A percentile compares a stretch with the other conserved stretches of the same genome.
Evolutionary conservation across 2,888 invertebrate genomes (phyloP).

Genomic region (Masnerella sp.): DNA sequence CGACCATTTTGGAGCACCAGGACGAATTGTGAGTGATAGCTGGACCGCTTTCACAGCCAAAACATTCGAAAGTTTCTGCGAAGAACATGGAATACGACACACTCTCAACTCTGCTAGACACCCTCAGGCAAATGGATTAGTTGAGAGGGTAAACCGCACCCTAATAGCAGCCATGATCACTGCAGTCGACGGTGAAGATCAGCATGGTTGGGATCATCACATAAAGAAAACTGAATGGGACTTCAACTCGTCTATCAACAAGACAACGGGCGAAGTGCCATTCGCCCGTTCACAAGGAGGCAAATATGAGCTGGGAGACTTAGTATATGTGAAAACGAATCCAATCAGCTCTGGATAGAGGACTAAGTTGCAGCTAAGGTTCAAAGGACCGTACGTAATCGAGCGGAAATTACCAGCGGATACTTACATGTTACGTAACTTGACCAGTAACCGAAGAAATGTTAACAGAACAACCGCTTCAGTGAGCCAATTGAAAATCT

Average conservation of each 20-base stretch:
- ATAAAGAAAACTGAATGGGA: conserved; percentile 13
- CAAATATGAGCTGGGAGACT: conserved; percentile 1
- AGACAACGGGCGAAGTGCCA: conserved; percentile 11
- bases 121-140: conserved; percentile 48
- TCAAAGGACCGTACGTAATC: conserved; percentile 4
- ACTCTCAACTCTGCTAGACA: conserved; percentile 47
- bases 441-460: background rate
- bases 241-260: conserved; percentile 4
- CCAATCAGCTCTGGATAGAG: background rate
- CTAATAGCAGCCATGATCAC: conserved; percentile 11
- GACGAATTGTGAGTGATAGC: conserved; percentile 56
- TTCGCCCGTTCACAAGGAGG: conserved; percentile 1
- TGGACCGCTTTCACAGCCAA: conserved; percentile 47
- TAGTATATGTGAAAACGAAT: background rate
- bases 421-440: background rate
- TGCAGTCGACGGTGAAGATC: conserved; percentile 7
- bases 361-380: conserved; percentile 1
- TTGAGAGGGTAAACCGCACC: conserved; percentile 29
- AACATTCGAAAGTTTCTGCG: conserved; percentile 8
- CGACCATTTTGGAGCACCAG: conserved; percentile 28
- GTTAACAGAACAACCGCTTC: conserved; percentile 1
- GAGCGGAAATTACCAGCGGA: conserved; percentile 4
- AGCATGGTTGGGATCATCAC: conserved; percentile 4
- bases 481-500: conserved; percentile 1
- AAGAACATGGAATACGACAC: conserved; percentile 38